Conservation (phyloP, 2,888 invertebrate species). For the Xanthia togata region DNA sequence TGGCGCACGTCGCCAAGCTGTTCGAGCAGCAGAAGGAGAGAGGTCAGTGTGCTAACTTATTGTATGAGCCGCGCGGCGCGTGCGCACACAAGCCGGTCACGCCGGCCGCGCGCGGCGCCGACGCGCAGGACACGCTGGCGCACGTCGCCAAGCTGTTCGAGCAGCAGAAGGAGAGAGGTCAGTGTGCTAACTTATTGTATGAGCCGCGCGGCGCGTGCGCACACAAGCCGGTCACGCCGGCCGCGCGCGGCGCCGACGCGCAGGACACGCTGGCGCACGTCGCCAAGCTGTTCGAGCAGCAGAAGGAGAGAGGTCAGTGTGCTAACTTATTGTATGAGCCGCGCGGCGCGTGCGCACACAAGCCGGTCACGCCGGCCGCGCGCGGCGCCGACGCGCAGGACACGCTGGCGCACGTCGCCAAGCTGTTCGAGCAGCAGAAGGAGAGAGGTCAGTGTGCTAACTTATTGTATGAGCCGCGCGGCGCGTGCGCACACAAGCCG, state of each 20-base stretch:
- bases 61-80: slow-evolving; percentile 89
- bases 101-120: slow-evolving; percentile 70
- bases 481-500: slow-evolving; percentile 92
- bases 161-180: slow-evolving; percentile 82
- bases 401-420: slow-evolving; percentile 90
- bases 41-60: too few species aligned
- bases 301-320: slow-evolving; percentile 77
- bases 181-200: neutral
- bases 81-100: slow-evolving; percentile 91
- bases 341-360: slow-evolving; percentile 92
- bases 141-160: slow-evolving; percentile 92
- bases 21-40: too few species aligned
- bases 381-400: slow-evolving; percentile 76
- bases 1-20: neutral
- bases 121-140: slow-evolving; percentile 86
- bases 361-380: slow-evolving; percentile 81
- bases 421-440: slow-evolving; percentile 89
- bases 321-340: neutral
- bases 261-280: slow-evolving; percentile 90
- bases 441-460: slow-evolving; percentile 71
- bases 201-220: slow-evolving; percentile 92
- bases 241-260: slow-evolving; percentile 67
- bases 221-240: slow-evolving; percentile 84
- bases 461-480: slow-evolving; percentile 75
- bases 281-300: slow-evolving; percentile 90